Evolutionary conservation across 2,113 vertebrate species (phyloP), one percentile per base, ranked within the genome.

Genomic region (Athene cunicularia): DNA sequence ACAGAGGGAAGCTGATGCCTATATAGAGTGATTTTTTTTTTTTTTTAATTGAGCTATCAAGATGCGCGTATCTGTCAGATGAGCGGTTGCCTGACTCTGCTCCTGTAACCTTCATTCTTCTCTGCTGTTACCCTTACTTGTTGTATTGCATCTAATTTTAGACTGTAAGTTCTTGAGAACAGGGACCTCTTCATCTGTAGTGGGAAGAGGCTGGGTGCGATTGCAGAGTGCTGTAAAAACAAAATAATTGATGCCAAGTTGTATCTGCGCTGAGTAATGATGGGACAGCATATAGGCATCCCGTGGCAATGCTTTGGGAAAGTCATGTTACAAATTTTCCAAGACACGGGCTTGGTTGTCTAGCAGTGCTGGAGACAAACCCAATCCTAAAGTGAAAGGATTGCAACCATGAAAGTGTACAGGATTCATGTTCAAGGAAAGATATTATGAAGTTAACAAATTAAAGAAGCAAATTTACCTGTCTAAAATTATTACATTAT

Each of bases 101-200:
- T 89, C 72, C 52, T 89, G 86, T 95, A 72, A 80, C 76, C 83
- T 35, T 93, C 75, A 37, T 77, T 83, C 72, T 81, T 88, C 77
- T 85, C 59, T 89, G 66, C 70, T 91, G 47, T 75, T 80, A 45
- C 49, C 52, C 72, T 94, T 52, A 47, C 59, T 77, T 83, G 7
- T 74, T 72, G 89, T 94, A 53, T 72, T 67, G 11, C 49, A 82
- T 80, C 62, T 37, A 11, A 88, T 82, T 94, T 85, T 95, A 96
- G 96, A 88, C 84, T 96, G 95, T 95, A 95, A 96, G 94, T 95
- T 96, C 94, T 86, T 62, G 70, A 90, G 94, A 95, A 96, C 95
- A 95, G 93, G 94, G 92, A 67, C 76, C 52, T 90, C 37, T 60
- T 90, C 32, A 4, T 66, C 35, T 72, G 27, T 43, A 68, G 92